Conservation (phyloP, 2,797 vertebrate species). For the Euphonia xanthogaster region DNA sequence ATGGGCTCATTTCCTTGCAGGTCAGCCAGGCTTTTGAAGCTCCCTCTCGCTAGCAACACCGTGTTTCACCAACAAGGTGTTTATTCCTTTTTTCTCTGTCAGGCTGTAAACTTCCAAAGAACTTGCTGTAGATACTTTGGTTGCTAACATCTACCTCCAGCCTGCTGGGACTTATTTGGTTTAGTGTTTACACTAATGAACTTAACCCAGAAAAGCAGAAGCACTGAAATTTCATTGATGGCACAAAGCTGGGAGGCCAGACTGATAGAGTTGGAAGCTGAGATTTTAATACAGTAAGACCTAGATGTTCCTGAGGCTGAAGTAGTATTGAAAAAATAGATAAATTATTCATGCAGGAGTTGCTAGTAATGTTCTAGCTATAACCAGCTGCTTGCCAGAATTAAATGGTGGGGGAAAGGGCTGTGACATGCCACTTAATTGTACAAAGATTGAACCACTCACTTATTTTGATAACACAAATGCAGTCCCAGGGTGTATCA, state of each 20-base stretch:
- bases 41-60: background rate
- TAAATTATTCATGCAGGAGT: background rate
- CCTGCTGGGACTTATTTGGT: background rate
- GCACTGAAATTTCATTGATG: background rate
- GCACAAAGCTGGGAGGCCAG: background rate
- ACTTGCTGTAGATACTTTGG: background rate
- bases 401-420: background rate
- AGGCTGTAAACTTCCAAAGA: background rate
- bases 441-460: rapidly evolving
- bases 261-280: background rate
- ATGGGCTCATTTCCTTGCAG: background rate
- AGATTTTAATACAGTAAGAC: background rate
- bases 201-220: background rate
- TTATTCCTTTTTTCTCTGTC: background rate
- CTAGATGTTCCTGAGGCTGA: background rate
- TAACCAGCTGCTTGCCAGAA: background rate
- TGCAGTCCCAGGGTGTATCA: background rate
- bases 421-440: background rate
- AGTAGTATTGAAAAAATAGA: background rate
- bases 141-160: background rate
- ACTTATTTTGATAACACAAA: background rate
- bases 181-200: background rate
- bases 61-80: background rate
- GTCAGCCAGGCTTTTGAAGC: background rate
- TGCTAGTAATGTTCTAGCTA: background rate